These are phyloP conservation scores for Lepus townsendii DNA, from an alignment of 2,797 vertebrate genomes.

Conservation along the genomic window DNA sequence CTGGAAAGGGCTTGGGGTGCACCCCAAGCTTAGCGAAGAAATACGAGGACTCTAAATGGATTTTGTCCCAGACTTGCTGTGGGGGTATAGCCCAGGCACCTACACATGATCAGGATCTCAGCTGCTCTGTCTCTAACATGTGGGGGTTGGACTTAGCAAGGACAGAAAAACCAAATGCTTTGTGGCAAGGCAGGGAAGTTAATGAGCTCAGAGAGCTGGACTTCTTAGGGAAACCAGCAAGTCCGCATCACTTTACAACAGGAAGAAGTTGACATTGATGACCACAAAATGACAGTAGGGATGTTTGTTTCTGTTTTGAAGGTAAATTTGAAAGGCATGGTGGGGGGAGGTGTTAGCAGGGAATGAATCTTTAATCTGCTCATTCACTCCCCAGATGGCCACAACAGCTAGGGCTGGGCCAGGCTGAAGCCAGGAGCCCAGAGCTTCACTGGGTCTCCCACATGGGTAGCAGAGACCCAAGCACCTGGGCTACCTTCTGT, in stretches of 20 bases:
- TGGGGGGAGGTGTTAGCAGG: too few species aligned
- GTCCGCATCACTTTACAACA: not conserved
- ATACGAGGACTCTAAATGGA: not conserved
- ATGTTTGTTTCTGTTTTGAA: too few species aligned
- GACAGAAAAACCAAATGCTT: not conserved
- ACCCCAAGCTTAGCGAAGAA: not conserved
- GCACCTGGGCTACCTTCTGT: too few species aligned
- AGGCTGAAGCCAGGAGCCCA: too few species aligned
- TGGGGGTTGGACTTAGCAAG: not conserved
- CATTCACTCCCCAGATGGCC: too few species aligned
- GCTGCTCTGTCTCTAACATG: not conserved
- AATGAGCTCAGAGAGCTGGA: not conserved
- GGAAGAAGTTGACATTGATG: not conserved
- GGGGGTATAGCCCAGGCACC: not conserved
- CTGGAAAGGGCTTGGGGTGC: not conserved
- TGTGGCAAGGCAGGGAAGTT: not conserved
- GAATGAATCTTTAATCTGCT: too few species aligned
- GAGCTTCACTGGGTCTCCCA: too few species aligned
- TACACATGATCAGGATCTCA: not conserved
- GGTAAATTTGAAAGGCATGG: too few species aligned
- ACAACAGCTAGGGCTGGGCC: too few species aligned
- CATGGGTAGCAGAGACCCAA: too few species aligned
- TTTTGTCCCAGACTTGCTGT: not conserved
- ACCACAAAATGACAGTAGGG: too few species aligned
- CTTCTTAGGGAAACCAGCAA: not conserved